phyloP scores from a whole-genome alignment of 2,113 vertebrate genomes.

The Hippocampus abdominalis region DNA sequence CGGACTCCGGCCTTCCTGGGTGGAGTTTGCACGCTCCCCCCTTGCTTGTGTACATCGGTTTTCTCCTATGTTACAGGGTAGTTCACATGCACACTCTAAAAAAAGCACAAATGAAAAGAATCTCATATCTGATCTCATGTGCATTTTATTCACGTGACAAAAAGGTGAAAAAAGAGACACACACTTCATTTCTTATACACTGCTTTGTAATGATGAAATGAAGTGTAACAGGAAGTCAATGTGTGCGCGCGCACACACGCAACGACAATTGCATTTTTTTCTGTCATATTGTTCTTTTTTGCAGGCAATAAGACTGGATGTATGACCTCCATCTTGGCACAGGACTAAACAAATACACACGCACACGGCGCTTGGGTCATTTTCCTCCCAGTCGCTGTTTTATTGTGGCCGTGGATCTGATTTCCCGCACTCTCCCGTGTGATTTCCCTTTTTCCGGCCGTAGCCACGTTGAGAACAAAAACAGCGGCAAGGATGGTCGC shows the following conservation, averaged over 20 bases:
- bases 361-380: constrained; percentile 44
- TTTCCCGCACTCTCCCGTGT: constrained; percentile 57
- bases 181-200: no score
- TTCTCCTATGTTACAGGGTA: no score
- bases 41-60: no score
- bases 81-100: no score
- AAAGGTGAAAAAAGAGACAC: no score
- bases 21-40: no score
- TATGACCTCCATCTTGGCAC: constrained; percentile 75
- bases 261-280: constrained; percentile 1
- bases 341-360: constrained; percentile 65
- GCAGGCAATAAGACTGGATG: constrained; percentile 79
- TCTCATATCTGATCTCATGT: no score
- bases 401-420: constrained; percentile 66
- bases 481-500: constrained; percentile 10
- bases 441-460: constrained; percentile 59
- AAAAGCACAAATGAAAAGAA: no score
- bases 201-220: no score
- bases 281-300: constrained; percentile 12
- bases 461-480: constrained; percentile 21
- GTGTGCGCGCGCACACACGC: constrained; percentile 65
- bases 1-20: no score
- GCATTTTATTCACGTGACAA: no score
- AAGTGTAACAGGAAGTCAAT: not conserved
- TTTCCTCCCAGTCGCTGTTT: constrained; percentile 53